These are phyloP conservation scores for Leistus spinibarbis DNA, from an alignment of 2,888 invertebrate genomes.

Conservation along the genomic window DNA sequence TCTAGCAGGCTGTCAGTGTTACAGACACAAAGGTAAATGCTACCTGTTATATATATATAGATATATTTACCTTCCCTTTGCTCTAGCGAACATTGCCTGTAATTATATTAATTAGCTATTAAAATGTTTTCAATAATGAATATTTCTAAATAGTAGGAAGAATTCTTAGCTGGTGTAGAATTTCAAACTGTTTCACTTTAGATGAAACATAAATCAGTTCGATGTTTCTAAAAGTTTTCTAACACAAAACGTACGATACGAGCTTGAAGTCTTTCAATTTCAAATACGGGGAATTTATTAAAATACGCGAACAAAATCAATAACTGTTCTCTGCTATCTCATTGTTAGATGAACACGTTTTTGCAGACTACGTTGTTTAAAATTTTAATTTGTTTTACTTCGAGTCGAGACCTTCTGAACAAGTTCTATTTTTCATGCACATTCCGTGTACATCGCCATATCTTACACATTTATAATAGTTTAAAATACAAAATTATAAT, in stretches of 20 bases:
- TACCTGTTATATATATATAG: neutral
- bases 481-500: no score
- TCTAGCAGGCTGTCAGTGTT: neutral
- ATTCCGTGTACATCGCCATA: no score
- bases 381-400: no score
- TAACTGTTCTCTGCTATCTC: neutral
- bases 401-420: no score
- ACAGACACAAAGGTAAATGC: neutral
- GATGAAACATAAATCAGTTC: neutral
- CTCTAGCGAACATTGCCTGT: neutral
- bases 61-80: neutral
- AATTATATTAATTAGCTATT: neutral
- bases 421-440: no score
- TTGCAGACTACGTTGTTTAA: no score
- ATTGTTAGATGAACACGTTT: neutral
- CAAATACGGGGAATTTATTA: constrained; percentile 3
- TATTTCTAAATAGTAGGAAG: neutral
- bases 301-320: neutral
- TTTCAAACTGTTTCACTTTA: neutral
- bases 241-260: neutral
- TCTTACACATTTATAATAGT: no score
- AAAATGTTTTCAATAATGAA: neutral
- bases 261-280: constrained; percentile 5
- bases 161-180: neutral
- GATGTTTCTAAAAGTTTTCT: constrained; percentile 2